Evolutionary conservation across 2,797 vertebrate genomes (phyloP), one percentile per base, ranked within the genome.

Genomic region (Alosa sapidissima): DNA sequence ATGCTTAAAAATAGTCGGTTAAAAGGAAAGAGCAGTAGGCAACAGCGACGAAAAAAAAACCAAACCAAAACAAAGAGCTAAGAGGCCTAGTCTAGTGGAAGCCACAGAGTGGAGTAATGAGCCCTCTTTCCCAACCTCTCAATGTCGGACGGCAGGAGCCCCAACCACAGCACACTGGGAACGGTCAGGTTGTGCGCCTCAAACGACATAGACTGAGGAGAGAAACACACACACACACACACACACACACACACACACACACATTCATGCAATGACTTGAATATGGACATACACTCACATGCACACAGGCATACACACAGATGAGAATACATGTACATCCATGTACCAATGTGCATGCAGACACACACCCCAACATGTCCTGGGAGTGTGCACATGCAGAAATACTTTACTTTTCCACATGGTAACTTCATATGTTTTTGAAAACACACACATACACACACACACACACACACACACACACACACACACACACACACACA

Each of bases 131-230:
- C 94, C 95, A 94, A 99, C 98, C 98, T 98, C 92, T 96, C 82
- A 86, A 99, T 94, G 92, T 99, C 98, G 89, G 98, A 99, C 89
- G 98, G 98, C 91, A 99, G 97, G 90, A 99, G 96, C 92, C 98
- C 98, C 89, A 99, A 96, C 98, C 98, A 99, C 94, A 96, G 95
- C 90, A 98, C 91, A 81, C 96, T 96, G 58, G 98, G 98, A 91
- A 99, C 97, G 0, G 98, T 98, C 93, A 99, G 97, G 88, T 93
- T 97, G 91, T 95, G 96, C 85, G 97, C 97, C 92, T 99, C 98
- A 92, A 99, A 99, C 84, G 98, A 98, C 98, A 99, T 98, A 19
- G 98, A 96, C 98, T 99, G 86, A 87, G 88, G 90, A 92, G 89
- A 93, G 47, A 84, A 85, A 36, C n/a, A 45, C n/a, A 86, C 68